A percentile compares a stretch with the other conserved stretches of the same genome.
These are phyloP conservation scores for Melanotaenia duboulayi DNA, from an alignment of 2,113 vertebrate genomes.

Conservation along the genomic window DNA sequence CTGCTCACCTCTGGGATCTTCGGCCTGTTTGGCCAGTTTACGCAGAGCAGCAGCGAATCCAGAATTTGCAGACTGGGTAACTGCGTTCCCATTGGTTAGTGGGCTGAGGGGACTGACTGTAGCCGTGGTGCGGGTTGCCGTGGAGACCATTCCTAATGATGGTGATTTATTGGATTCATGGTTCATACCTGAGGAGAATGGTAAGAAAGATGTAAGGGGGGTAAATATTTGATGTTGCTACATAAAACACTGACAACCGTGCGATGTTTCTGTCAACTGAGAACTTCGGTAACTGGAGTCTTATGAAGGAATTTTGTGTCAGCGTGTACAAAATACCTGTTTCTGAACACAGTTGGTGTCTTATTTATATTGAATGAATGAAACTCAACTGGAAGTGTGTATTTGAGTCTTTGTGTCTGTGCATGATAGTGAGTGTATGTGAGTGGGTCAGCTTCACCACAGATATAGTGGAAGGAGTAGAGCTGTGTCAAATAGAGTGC, in stretches of 20 bases:
- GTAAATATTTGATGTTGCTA: neutral
- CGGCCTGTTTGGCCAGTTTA: conserved; percentile 98
- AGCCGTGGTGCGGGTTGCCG: conserved; percentile 94
- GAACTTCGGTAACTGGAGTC: neutral
- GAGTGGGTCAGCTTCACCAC: conserved; percentile 55
- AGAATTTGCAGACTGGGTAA: conserved; percentile 90
- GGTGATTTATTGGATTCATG: conserved; percentile 97
- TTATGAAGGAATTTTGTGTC: neutral
- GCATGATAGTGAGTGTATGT: conserved; percentile 54
- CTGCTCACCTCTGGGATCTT: conserved; percentile 94
- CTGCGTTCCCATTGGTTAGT: conserved; percentile 93
- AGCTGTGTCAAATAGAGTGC: conserved; percentile 70
- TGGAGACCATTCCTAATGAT: conserved; percentile 97
- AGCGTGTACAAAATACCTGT: neutral
- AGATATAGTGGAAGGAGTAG: conserved; percentile 53
- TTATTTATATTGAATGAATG: conserved; percentile 30
- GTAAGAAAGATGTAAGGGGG: neutral
- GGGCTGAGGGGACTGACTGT: conserved; percentile 96
- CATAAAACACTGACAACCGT: neutral
- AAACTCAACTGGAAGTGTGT: conserved; percentile 42
- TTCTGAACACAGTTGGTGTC: conserved; percentile 18
- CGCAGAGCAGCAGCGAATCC: conserved; percentile 97
- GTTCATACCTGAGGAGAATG: conserved; percentile 91
- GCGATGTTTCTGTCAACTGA: neutral
- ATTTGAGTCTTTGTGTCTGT: conserved; percentile 30